These are phyloP conservation scores for Anhinga anhinga DNA, from an alignment of 2,113 vertebrate species.

Conservation along the genomic window DNA sequence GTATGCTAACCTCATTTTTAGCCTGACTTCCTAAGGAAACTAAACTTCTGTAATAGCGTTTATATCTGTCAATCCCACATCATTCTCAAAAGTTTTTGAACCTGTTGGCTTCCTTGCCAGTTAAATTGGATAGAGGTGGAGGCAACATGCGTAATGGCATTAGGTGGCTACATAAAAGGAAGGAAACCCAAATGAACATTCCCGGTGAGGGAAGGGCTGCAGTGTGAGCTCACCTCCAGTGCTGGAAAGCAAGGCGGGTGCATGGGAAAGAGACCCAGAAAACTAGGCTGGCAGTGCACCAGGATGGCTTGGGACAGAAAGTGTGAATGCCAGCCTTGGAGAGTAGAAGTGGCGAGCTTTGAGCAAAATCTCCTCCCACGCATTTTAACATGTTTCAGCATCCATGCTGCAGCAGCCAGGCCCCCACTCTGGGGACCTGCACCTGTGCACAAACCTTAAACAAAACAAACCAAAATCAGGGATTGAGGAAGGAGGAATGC, in stretches of 20 bases:
- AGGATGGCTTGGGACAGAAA: rapidly evolving
- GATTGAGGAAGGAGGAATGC: not conserved
- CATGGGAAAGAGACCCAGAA: not conserved
- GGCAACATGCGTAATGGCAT: not conserved
- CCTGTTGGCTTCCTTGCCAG: not conserved
- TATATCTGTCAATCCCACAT: not conserved
- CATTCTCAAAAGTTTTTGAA: not conserved
- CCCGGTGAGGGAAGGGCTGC: not conserved
- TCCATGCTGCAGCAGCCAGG: rapidly evolving
- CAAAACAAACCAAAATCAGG: not conserved
- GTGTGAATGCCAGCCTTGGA: rapidly evolving
- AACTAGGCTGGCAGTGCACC: not conserved
- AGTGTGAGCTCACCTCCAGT: not conserved
- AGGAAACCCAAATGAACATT: not conserved
- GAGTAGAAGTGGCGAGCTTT: not conserved
- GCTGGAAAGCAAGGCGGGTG: not conserved
- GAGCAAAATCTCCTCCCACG: not conserved
- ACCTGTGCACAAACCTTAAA: not conserved
- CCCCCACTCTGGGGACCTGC: rapidly evolving
- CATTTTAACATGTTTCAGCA: not conserved
- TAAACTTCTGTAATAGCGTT: not conserved
- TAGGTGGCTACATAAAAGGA: not conserved
- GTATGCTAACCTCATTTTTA: not conserved
- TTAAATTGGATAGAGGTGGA: not conserved
- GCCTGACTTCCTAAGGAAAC: not conserved